phyloP scores from a whole-genome alignment of 2,113 vertebrate genomes.

The Indicator indicator region DNA sequence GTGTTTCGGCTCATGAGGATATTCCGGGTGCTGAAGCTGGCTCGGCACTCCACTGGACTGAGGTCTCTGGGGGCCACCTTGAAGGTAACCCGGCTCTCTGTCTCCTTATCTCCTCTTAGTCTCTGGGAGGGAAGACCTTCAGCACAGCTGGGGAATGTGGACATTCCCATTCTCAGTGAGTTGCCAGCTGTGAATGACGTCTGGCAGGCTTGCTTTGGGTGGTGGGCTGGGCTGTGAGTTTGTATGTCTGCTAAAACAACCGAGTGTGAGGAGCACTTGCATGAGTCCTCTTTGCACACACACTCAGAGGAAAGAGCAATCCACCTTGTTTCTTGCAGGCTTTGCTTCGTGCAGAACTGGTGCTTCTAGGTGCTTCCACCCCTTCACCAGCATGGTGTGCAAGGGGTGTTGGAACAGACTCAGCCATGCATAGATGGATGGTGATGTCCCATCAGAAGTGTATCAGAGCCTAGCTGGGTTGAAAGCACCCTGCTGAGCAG shows the following conservation, averaged over 20 bases:
- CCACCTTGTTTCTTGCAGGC: background rate
- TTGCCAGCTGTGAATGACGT: background rate
- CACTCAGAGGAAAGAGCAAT: background rate
- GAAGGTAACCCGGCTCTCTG: slow-evolving; percentile 77
- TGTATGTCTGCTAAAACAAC: background rate
- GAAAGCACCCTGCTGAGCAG: background rate
- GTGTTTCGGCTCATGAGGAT: slow-evolving; percentile 95
- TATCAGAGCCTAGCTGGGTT: background rate
- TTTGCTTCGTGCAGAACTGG: background rate
- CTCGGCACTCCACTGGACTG: slow-evolving; percentile 93
- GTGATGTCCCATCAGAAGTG: background rate
- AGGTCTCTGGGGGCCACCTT: slow-evolving; percentile 94
- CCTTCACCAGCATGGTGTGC: background rate
- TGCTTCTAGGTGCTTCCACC: background rate
- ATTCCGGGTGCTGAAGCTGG: slow-evolving; percentile 96
- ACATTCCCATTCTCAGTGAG: background rate
- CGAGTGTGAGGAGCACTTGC: background rate
- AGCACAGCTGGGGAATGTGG: background rate
- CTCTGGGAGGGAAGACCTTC: background rate
- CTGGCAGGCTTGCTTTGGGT: accelerated
- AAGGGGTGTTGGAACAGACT: accelerated
- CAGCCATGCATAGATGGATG: background rate
- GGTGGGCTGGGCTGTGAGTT: background rate
- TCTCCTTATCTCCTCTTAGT: background rate
- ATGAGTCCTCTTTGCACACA: background rate